A percentile compares a stretch with the other conserved stretches of the same genome.
Evolutionary conservation across 2,888 invertebrate genomes (phyloP).

Genomic region (Oxystoma pomonae): DNA sequence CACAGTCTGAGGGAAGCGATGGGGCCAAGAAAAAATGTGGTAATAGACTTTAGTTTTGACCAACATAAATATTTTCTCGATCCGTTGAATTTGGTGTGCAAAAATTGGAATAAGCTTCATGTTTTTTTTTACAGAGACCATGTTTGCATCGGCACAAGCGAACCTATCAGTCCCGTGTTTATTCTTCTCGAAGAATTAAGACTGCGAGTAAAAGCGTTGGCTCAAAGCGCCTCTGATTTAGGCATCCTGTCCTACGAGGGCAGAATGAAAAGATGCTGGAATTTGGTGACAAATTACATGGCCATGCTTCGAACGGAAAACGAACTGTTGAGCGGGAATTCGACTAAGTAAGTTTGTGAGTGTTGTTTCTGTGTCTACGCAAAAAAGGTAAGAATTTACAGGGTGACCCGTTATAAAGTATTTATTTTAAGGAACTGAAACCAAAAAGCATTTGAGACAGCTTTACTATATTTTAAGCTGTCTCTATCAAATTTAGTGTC

Average conservation of each 20-base stretch:
- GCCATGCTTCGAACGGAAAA: constrained; percentile 27
- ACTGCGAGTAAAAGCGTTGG: constrained; percentile 24
- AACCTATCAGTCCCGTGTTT: constrained; percentile 30
- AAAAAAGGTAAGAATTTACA: background rate
- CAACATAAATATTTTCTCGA: background rate
- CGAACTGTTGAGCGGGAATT: constrained; percentile 1
- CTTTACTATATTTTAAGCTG: no score
- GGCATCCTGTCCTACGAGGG: constrained; percentile 31
- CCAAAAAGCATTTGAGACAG: no score
- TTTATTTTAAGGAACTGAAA: no score
- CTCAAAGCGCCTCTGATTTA: constrained; percentile 26
- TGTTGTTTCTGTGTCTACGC: background rate
- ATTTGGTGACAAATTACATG: constrained; percentile 31
- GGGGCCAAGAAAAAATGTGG: no score
- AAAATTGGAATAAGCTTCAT: background rate
- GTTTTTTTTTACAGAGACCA: constrained; percentile 24
- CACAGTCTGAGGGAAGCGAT: no score
- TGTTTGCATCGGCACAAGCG: constrained; percentile 24
- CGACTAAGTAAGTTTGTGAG: background rate
- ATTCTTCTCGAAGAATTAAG: constrained; percentile 30
- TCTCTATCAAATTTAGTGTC: no score
- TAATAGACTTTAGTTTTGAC: background rate
- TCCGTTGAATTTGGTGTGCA: background rate
- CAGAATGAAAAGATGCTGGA: constrained; percentile 31
- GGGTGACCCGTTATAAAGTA: no score